phyloP scores from a whole-genome alignment of 1,140 invertebrate species.

The Diorhabda sublineata region DNA sequence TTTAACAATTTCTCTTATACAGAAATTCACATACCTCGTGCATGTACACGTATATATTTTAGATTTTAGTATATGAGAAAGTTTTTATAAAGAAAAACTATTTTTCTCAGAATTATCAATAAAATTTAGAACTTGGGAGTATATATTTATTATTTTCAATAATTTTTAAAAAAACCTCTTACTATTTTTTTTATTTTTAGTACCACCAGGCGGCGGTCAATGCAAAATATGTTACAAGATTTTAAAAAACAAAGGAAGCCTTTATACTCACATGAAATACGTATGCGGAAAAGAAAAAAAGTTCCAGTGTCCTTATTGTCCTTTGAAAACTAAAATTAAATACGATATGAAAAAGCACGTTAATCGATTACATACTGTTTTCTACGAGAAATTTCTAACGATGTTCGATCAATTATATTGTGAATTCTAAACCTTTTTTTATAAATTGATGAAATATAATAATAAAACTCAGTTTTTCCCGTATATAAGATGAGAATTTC shows the following conservation, averaged over 20 bases:
- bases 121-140: too few species aligned
- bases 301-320: slow-evolving; percentile 53
- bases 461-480: too few species aligned
- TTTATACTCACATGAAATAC: slow-evolving; percentile 50
- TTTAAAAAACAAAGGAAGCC: slow-evolving; percentile 49
- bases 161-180: too few species aligned
- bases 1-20: too few species aligned
- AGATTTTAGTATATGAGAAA: too few species aligned
- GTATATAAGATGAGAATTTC: too few species aligned
- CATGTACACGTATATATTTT: too few species aligned
- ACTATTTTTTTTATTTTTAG: neutral
- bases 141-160: too few species aligned
- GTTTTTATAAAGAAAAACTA: too few species aligned
- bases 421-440: neutral
- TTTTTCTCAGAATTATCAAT: too few species aligned
- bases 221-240: slow-evolving; percentile 43
- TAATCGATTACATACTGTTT: slow-evolving; percentile 12
- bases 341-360: slow-evolving; percentile 23
- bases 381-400: neutral
- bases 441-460: too few species aligned
- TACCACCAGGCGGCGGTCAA: slow-evolving; percentile 8
- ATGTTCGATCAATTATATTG: slow-evolving; percentile 11
- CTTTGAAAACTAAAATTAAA: slow-evolving; percentile 44
- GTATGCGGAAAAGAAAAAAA: slow-evolving; percentile 53
- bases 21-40: too few species aligned